Evolutionary conservation across 2,797 vertebrate species (phyloP).

Genomic region (Prunella strophiata): DNA sequence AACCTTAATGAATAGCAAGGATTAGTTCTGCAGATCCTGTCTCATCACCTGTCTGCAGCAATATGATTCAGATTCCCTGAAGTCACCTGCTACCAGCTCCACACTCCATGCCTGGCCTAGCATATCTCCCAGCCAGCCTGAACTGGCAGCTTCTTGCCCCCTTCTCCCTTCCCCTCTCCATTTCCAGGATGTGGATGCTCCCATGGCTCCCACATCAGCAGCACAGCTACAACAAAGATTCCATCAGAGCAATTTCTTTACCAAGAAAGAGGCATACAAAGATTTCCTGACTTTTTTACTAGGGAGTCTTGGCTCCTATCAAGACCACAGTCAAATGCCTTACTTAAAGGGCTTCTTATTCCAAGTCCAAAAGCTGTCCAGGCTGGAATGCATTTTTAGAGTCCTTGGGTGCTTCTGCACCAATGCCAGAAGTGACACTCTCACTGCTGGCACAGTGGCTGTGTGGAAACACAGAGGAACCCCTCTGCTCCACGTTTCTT

Average conservation of each 20-base stretch:
- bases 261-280: background rate
- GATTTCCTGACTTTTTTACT: background rate
- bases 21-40: background rate
- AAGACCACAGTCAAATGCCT: background rate
- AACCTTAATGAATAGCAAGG: background rate
- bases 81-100: background rate
- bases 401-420: background rate
- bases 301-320: background rate
- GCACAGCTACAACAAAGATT: background rate
- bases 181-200: background rate
- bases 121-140: background rate
- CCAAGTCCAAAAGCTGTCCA: background rate
- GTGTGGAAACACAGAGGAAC: background rate
- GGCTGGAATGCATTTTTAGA: background rate
- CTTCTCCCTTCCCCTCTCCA: background rate
- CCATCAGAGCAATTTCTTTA: background rate
- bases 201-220: background rate
- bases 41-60: background rate
- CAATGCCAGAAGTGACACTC: background rate
- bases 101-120: background rate
- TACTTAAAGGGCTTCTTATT: background rate
- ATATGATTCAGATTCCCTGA: background rate
- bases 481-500: background rate
- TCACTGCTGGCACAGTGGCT: background rate
- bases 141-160: background rate